Evolutionary conservation across 2,113 vertebrate species (phyloP).

Genomic region (Rhinolophus sinicus): DNA sequence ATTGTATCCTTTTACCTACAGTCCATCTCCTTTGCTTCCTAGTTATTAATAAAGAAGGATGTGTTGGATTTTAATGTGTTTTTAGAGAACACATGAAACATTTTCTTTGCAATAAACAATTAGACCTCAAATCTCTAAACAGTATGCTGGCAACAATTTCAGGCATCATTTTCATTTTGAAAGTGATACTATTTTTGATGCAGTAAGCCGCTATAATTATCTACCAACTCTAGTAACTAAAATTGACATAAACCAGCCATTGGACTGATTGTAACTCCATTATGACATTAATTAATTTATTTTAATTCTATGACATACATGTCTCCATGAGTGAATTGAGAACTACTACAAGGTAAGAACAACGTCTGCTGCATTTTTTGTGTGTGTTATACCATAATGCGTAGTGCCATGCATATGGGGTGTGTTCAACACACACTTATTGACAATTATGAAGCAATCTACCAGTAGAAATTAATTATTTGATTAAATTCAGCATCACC

Average conservation of each 20-base stretch:
- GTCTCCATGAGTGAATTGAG: background rate
- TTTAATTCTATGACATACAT: background rate
- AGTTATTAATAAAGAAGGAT: background rate
- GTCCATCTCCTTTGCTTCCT: background rate
- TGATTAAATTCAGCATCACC: background rate
- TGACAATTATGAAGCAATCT: background rate
- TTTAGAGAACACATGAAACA: background rate
- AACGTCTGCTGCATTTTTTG: background rate
- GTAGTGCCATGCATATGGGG: background rate
- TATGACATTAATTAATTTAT: background rate
- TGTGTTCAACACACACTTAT: background rate
- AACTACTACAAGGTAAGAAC: background rate
- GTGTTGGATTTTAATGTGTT: background rate
- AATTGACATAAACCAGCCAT: background rate
- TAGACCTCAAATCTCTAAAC: background rate
- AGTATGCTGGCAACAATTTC: background rate
- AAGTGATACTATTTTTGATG: conserved; percentile 6
- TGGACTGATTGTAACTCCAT: background rate
- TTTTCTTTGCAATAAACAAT: background rate
- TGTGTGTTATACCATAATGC: background rate
- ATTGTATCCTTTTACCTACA: background rate
- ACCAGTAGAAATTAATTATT: conserved; percentile 30
- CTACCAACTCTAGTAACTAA: background rate
- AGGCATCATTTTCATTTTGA: background rate
- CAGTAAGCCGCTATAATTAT: background rate